A percentile compares a stretch with the other conserved stretches of the same genome.
Evolutionary conservation across 2,113 vertebrate genomes (phyloP).

Genomic region (Chionis minor): DNA sequence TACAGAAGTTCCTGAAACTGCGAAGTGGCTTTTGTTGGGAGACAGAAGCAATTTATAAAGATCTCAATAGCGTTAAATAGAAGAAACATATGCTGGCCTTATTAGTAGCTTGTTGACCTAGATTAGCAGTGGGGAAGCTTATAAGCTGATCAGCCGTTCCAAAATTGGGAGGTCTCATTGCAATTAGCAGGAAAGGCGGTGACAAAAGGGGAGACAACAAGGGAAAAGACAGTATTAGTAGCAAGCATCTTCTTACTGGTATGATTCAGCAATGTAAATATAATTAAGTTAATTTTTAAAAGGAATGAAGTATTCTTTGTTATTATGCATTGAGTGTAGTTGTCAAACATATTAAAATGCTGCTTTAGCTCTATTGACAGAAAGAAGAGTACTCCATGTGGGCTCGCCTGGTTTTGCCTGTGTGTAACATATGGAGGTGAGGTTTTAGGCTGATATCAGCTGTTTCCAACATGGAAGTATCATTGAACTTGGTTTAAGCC

Average conservation of each 20-base stretch:
- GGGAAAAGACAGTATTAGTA: not conserved
- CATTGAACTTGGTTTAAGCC: conserved; percentile 54
- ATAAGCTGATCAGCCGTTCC: conserved; percentile 64
- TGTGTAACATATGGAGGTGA: conserved; percentile 34
- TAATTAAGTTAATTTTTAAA: not conserved
- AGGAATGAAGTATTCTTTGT: not conserved
- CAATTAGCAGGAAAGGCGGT: conserved; percentile 47
- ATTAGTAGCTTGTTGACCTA: conserved; percentile 64
- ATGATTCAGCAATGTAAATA: not conserved
- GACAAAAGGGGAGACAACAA: not conserved
- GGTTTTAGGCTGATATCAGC: conserved; percentile 56
- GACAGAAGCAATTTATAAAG: not conserved
- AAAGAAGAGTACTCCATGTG: not conserved
- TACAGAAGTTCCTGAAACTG: not conserved
- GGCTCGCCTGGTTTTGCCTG: not conserved
- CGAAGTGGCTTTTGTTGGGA: not conserved
- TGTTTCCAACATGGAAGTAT: conserved; percentile 52
- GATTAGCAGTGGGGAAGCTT: conserved; percentile 55
- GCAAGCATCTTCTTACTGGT: not conserved
- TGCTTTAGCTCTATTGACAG: not conserved
- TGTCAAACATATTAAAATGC: not conserved
- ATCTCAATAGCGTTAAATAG: not conserved
- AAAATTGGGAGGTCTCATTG: conserved; percentile 53
- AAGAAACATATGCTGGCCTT: conserved; percentile 63
- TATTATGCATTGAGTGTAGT: not conserved